A percentile compares a stretch with the other conserved stretches of the same genome.
These are phyloP conservation scores for Ceratothoa steindachneri DNA, from an alignment of 2,888 invertebrate species.

Conservation along the genomic window DNA sequence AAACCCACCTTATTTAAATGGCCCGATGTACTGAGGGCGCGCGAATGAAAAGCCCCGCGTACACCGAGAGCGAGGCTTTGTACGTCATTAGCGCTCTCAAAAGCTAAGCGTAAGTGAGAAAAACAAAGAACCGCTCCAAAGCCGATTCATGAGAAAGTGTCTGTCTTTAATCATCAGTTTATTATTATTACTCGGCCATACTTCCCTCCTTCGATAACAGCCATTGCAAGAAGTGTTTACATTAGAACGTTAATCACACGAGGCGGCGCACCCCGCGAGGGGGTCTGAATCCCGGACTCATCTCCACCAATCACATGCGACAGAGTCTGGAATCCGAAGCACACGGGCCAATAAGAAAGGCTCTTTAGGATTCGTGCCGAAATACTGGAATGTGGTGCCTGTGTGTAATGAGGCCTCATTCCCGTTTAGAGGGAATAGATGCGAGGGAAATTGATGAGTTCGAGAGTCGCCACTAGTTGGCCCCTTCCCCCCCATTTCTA, in stretches of 20 bases:
- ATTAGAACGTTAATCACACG: slow-evolving; percentile 15
- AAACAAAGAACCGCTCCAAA: too few species aligned
- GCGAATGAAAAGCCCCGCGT: too few species aligned
- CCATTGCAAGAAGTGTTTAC: slow-evolving; percentile 13
- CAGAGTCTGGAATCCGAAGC: slow-evolving; percentile 2
- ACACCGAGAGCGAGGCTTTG: too few species aligned
- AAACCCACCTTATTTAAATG: not conserved
- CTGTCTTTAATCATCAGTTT: slow-evolving; percentile 5
- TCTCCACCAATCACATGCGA: slow-evolving; percentile 8
- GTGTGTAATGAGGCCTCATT: slow-evolving; percentile 11
- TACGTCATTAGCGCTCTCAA: too few species aligned
- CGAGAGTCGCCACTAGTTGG: slow-evolving; percentile 11
- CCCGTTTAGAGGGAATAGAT: slow-evolving; percentile 12
- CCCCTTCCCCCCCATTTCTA: not conserved
- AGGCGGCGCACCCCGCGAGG: not conserved
- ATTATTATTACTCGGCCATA: slow-evolving; percentile 12
- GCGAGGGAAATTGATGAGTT: slow-evolving; percentile 15
- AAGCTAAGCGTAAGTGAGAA: too few species aligned
- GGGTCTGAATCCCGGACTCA: slow-evolving; percentile 13
- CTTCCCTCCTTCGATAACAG: slow-evolving; percentile 13
- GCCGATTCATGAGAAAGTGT: too few species aligned
- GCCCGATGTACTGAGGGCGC: too few species aligned
- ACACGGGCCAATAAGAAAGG: slow-evolving; percentile 12
- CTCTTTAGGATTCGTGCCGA: slow-evolving; percentile 12
- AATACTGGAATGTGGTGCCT: slow-evolving; percentile 15